Conservation (phyloP, 1,140 invertebrate genomes). For the Heliothis virescens region DNA sequence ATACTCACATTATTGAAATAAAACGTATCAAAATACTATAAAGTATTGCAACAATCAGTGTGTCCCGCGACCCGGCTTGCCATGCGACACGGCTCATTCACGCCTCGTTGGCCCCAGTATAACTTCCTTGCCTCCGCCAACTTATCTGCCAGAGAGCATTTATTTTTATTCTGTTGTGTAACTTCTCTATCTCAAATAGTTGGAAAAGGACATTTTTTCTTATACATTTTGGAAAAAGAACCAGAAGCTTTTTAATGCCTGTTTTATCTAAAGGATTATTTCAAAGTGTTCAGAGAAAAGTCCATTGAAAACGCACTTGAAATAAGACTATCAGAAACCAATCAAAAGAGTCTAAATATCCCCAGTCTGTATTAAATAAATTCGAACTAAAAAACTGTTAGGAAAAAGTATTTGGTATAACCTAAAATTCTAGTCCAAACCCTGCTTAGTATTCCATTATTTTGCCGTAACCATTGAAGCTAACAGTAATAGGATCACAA, state of each 20-base stretch:
- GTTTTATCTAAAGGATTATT: too few relatives aligned
- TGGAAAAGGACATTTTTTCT: not conserved
- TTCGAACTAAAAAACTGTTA: too few relatives aligned
- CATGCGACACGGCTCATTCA: constrained; percentile 6
- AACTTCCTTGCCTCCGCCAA: constrained; percentile 5
- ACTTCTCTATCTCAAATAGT: constrained; percentile 1
- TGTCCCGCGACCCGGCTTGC: not conserved
- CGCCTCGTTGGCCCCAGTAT: constrained; percentile 13
- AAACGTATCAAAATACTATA: not conserved
- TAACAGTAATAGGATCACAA: not conserved
- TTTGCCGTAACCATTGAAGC: not conserved
- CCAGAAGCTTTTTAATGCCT: too few relatives aligned
- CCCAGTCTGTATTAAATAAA: too few relatives aligned
- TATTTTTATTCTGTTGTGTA: constrained; percentile 20
- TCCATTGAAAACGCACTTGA: too few relatives aligned
- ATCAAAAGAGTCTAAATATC: too few relatives aligned
- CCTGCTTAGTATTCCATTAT: not conserved
- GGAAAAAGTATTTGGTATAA: too few relatives aligned
- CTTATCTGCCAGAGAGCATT: constrained; percentile 12
- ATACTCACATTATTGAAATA: not conserved
- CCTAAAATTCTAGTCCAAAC: not conserved
- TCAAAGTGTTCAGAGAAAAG: too few relatives aligned
- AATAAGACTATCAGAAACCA: too few relatives aligned
- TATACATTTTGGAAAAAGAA: not conserved
- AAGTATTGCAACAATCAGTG: not conserved